These are phyloP conservation scores for Gobiocypris rarus DNA, from an alignment of 2,113 vertebrate genomes.

Conservation along the genomic window DNA sequence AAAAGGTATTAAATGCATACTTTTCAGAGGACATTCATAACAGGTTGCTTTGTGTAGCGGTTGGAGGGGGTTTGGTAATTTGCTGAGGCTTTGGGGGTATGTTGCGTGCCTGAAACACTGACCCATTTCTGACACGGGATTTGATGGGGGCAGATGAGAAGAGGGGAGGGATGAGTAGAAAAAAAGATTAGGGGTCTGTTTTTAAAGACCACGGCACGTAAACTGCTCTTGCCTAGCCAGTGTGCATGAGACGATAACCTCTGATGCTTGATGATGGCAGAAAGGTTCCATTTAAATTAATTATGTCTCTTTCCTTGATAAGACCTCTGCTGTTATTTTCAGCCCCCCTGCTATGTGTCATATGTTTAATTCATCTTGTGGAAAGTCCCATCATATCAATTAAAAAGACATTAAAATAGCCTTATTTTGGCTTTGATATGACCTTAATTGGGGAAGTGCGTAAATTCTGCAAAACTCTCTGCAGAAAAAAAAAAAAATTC, in stretches of 20 bases:
- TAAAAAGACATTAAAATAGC: background rate
- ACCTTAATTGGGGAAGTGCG: background rate
- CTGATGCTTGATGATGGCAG: conserved; percentile 22
- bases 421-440: background rate
- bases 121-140: conserved; percentile 73
- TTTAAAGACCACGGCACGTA: conserved; percentile 40
- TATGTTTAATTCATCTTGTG: conserved; percentile 7
- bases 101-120: conserved; percentile 68
- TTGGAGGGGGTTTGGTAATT: background rate
- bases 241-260: conserved; percentile 61
- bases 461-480: background rate
- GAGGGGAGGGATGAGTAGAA: conserved; percentile 14
- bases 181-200: conserved; percentile 31
- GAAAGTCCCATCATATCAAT: background rate
- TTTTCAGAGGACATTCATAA: background rate
- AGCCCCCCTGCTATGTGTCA: conserved; percentile 21
- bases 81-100: conserved; percentile 40
- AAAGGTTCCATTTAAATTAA: conserved; percentile 68
- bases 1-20: background rate
- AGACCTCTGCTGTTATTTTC: conserved; percentile 60
- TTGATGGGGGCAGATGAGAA: conserved; percentile 63
- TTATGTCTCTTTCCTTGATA: conserved; percentile 62
- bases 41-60: background rate
- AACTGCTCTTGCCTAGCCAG: conserved; percentile 11
- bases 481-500: too few relatives aligned